phyloP scores from a whole-genome alignment of 2,113 vertebrate species.

The Platanista minor region DNA sequence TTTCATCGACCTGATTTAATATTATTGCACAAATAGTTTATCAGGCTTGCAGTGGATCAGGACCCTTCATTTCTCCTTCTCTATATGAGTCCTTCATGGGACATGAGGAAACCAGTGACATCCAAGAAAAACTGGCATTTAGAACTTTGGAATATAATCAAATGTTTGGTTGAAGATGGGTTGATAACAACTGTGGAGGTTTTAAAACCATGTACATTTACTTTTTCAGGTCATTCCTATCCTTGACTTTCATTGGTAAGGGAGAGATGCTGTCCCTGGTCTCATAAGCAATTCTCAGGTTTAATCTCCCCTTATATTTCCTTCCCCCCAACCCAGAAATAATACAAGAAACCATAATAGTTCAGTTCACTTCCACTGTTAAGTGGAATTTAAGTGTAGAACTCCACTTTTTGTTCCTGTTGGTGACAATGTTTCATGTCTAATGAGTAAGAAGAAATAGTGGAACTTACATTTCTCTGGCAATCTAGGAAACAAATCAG shows the following conservation, averaged over 20 bases:
- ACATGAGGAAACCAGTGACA: not conserved
- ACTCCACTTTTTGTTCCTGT: slow-evolving; percentile 3
- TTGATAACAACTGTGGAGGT: not conserved
- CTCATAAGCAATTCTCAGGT: not conserved
- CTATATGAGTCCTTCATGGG: not conserved
- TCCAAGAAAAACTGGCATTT: not conserved
- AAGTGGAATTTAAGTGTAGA: not conserved
- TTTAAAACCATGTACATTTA: not conserved
- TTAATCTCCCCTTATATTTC: not conserved
- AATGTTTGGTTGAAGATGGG: not conserved
- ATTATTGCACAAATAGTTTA: not conserved
- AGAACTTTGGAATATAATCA: not conserved
- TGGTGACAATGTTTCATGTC: not conserved
- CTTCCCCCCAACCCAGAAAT: not conserved
- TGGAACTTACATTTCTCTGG: not conserved
- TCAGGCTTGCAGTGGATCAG: not conserved
- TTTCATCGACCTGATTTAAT: not conserved
- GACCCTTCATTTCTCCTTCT: not conserved
- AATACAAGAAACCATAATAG: not conserved
- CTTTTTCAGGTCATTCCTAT: not conserved
- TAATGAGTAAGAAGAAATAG: slow-evolving; percentile 26
- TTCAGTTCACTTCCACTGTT: not conserved
- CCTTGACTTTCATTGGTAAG: not conserved
- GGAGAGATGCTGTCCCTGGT: not conserved
- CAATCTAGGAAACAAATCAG: slow-evolving; percentile 12